Percentiles rank a stretch among this genome's conserved stretches.
Evolutionary conservation across 2,888 invertebrate species (phyloP).

Genomic region (Drosophila robusta): DNA sequence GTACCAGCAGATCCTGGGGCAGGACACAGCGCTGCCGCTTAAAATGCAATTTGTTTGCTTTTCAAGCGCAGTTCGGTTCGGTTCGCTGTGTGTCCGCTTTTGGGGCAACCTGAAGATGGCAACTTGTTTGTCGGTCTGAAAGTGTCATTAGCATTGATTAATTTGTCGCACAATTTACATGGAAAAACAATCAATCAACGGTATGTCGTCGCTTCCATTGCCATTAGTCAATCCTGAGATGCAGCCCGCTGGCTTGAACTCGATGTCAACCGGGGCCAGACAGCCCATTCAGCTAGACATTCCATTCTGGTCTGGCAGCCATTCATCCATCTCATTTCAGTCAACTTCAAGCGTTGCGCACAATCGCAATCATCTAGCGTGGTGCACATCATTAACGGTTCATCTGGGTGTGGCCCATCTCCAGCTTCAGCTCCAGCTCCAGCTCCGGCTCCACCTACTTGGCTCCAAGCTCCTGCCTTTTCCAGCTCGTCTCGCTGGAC

Average conservation of each 20-base stretch:
- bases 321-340: slow-evolving; percentile 56
- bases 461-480: background rate
- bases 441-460: slow-evolving; percentile 23
- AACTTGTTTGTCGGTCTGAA: slow-evolving; percentile 63
- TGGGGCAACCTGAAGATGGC: slow-evolving; percentile 57
- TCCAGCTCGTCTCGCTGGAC: slow-evolving; percentile 19
- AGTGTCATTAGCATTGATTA: slow-evolving; percentile 86
- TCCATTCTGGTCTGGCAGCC: slow-evolving; percentile 19
- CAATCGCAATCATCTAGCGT: slow-evolving; percentile 72
- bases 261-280: slow-evolving; percentile 54
- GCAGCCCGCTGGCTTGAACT: slow-evolving; percentile 74
- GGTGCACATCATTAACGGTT: slow-evolving; percentile 76
- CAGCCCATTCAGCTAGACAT: slow-evolving; percentile 32
- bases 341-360: slow-evolving; percentile 39
- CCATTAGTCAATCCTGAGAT: slow-evolving; percentile 78
- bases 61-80: slow-evolving; percentile 23
- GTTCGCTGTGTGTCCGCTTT: slow-evolving; percentile 22
- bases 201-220: slow-evolving; percentile 49
- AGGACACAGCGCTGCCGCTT: slow-evolving; percentile 55
- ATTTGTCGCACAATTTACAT: slow-evolving; percentile 83
- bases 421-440: slow-evolving; percentile 16
- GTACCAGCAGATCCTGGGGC: slow-evolving; percentile 37
- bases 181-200: slow-evolving; percentile 83
- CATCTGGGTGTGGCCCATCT: slow-evolving; percentile 49
- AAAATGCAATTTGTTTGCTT: slow-evolving; percentile 75